Evolutionary conservation across 1,140 invertebrate genomes (phyloP), one percentile per base, ranked within the genome.

Genomic region (Drosophila melanica): DNA sequence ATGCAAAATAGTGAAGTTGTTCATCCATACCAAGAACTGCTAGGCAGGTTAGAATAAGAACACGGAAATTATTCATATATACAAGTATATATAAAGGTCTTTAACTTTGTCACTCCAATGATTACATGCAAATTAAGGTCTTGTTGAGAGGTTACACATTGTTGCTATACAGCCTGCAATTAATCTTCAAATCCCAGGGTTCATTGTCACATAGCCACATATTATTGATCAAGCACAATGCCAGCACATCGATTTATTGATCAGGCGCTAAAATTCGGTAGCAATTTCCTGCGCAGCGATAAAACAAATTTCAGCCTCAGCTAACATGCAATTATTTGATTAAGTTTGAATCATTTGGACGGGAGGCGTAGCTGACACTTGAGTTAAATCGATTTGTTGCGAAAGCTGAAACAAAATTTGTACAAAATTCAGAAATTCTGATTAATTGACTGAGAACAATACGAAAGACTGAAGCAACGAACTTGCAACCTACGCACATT

Each of bases 391-490:
- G 59, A 67, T 67, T 67, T 67, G 44, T 67, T 50, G 37, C 23
- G 41, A 69, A 50, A 71, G 35, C 67, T 50, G 62, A 66, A 66
- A 39, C 10, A 44, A 9, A 18, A 42, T 12, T 48, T 12, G 33
- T 30, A 27, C 35, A 18, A 59, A 54, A 42, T 55, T 68, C 48
- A 67, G 16, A 54, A 55, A 53, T 20, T 30, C 50, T 85, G 70
- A 81, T 78, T 87, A 75, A 85, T 87, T 69, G 64, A 27, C 23
- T 16, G 41, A 67, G 47, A 20, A 30, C 57, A 41, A 81, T 75
- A 85, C 81, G 81, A 85, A 85, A 85, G 81, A 85, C 82, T 85
- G 66, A 87, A 87, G 82, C 82, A 81, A 85, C 82, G 82, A 85
- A 85, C 81, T 85, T 78, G 81, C 44, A 41, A 51, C 35, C 44